These are phyloP conservation scores for Ibidorhyncha struthersii DNA, from an alignment of 2,113 vertebrate genomes.

Conservation along the genomic window DNA sequence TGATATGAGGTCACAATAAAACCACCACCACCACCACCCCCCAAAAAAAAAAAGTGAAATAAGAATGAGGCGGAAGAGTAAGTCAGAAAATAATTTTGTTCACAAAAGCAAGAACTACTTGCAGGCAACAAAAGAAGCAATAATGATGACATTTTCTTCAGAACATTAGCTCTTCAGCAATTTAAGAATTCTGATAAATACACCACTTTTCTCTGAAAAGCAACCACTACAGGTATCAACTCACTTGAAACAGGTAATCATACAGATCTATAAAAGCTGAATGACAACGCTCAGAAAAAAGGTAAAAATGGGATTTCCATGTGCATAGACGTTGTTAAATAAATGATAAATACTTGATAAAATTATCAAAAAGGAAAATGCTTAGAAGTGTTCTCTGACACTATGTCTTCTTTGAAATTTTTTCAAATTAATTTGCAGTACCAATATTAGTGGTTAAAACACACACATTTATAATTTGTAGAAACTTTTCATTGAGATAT, in stretches of 20 bases:
- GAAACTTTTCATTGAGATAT: not conserved
- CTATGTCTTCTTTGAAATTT: not conserved
- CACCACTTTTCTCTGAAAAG: not conserved
- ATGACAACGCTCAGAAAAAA: not conserved
- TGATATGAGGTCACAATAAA: not conserved
- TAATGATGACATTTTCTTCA: not conserved
- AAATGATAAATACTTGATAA: not conserved
- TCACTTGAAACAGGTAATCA: not conserved
- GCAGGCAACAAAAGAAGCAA: slow-evolving; percentile 11
- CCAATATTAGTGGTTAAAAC: not conserved
- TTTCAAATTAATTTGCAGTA: not conserved
- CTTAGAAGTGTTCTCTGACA: not conserved
- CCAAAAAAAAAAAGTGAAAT: not conserved
- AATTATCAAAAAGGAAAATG: not conserved
- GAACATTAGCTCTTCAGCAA: not conserved
- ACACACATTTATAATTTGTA: not conserved
- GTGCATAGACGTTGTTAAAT: not conserved
- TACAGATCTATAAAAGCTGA: not conserved
- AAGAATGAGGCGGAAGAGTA: not conserved
- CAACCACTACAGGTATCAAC: not conserved
- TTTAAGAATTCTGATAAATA: slow-evolving; percentile 15
- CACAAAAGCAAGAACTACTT: slow-evolving; percentile 18
- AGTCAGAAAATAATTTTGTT: not conserved
- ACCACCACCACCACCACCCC: rapidly evolving
- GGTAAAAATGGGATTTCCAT: not conserved